A percentile compares a stretch with the other conserved stretches of the same genome.
phyloP scores from a whole-genome alignment of 1,140 invertebrate species.

The Drosophila jambulina region DNA sequence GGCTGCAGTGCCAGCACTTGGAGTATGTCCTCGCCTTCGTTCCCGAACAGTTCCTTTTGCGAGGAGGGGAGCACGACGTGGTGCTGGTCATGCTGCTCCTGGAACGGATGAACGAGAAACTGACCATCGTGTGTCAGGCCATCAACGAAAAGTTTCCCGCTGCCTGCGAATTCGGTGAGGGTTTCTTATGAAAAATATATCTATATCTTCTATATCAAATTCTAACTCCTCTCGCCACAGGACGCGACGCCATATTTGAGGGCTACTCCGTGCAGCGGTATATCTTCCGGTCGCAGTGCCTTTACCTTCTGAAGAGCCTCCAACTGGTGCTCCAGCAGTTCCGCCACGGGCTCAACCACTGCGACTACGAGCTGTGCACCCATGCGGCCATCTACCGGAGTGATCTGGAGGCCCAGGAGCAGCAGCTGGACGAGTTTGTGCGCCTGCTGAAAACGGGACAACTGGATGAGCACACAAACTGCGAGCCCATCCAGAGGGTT shows the following conservation, averaged over 20 bases:
- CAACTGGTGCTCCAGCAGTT: slow-evolving; percentile 90
- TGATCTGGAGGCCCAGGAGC: slow-evolving; percentile 96
- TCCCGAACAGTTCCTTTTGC: slow-evolving; percentile 95
- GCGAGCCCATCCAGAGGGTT: slow-evolving; percentile 94
- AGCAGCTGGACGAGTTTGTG: slow-evolving; percentile 94
- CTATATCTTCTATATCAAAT: too few relatives aligned
- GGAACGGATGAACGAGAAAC: slow-evolving; percentile 95
- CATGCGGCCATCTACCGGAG: slow-evolving; percentile 94
- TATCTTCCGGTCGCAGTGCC: slow-evolving; percentile 93
- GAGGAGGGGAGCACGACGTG: slow-evolving; percentile 97
- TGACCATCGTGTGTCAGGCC: slow-evolving; percentile 95
- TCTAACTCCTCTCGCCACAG: slow-evolving; percentile 31
- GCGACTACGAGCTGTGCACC: slow-evolving; percentile 92
- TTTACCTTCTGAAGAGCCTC: slow-evolving; percentile 92
- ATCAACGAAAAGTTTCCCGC: slow-evolving; percentile 91
- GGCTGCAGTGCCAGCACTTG: slow-evolving; percentile 93
- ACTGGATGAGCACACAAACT: slow-evolving; percentile 95
- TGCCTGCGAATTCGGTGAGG: slow-evolving; percentile 88
- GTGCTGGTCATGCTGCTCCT: slow-evolving; percentile 95
- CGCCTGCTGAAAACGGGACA: slow-evolving; percentile 95
- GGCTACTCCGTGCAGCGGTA: slow-evolving; percentile 95
- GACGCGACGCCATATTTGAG: slow-evolving; percentile 90
- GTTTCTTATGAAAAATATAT: too few relatives aligned
- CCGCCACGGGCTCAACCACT: slow-evolving; percentile 91
- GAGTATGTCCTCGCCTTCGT: slow-evolving; percentile 95